Base-by-base conservation (phyloP, 1,140 invertebrate species). In the Ostrea denselamellosa region DNA sequence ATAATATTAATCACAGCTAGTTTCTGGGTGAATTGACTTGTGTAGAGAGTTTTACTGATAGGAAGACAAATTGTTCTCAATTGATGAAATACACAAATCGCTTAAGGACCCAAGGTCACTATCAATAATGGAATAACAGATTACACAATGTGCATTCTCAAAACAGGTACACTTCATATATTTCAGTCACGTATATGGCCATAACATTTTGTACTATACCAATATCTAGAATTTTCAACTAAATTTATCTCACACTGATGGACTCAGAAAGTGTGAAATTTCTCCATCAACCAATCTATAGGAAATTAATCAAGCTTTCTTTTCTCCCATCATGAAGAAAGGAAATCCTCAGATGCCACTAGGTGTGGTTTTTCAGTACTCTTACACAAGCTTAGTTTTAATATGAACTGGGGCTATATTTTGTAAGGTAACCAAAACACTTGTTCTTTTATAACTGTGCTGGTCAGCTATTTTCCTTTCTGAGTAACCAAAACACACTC, bases 221-320 rank as follows among this genome's bases (percentile, higher is more conserved):
- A 7, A 62, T 19, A 19, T 8, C n/a, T 14, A 17, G 34, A 62
- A 19, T 62, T 62, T 77, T 34, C 68, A 77, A 25, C 22, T 77
- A 77, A 77, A 77, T 77, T 25, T 77, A 77, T 77, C 28, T 28
- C 68, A 77, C 25, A 77, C 25, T 34, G 68, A 77, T 77, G 68
- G 28, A 25, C 25, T 77, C 68, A 77, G 28, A 77, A 77, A 77
- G 68, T 77, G 68, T 77, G 68, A 77, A 77, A 77, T 77, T 77
- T 77, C 68, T 77, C 68, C 22, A 77, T 77, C 68, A 77, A 25
- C 25, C 25, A 34, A 77, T 77, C 25, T 25, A 77, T 77, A 34
- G 68, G 68, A 77, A 77, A 25, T 77, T 77, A 77, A 77, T 77
- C 68, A 77, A 34, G 68, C 68, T 77, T 77, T 44, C 68, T 77